Base-by-base conservation (phyloP, 2,888 invertebrate genomes). In the Hypomecis punctinalis region DNA sequence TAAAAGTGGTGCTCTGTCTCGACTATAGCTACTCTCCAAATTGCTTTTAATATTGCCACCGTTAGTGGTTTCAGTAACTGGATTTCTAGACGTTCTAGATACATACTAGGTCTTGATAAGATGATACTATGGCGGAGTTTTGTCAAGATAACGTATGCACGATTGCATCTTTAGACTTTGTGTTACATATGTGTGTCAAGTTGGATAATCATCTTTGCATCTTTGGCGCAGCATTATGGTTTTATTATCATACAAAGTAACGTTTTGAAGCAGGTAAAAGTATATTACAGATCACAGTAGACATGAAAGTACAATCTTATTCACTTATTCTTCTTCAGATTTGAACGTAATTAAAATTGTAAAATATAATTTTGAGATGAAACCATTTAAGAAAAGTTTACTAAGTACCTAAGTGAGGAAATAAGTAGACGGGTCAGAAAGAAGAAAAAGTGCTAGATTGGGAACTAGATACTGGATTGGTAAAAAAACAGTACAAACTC, bases 11-110 rank as follows among this genome's bases (percentile, higher is more conserved):
- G 49, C 35, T 47, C 36, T 9, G n/a, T 46, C 11, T 53, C 39
- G 43, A 43, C 35, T 8, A 11, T 6, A 48, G 48, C 48, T 48
- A 51, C 13, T 51, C 51, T 39, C 37, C 37, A 58, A 49, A 48
- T 53, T 48, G 42, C 53, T 58, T 45, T 48, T 23, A 37, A 53
- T 37, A 59, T 54, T 49, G 49, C 48, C 8, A 53, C 53, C 48
- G 57, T 47, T 57, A 57, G 42, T 45, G 33, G 9, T 46, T n/a
- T 23, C 9, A 47, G 37, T 56, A 52, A 53, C 47, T 57, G 52
- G 57, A 63, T 52, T 62, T 58, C 53, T 63, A 57, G 57, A 63
- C 42, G 57, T 36, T 40, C 62, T 57, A 57, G 33, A 57, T 62
- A 52, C 11, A 62, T 45, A 61, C 35, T 51, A 48, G 48, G 53